Evolutionary conservation across 2,888 invertebrate genomes (phyloP), one percentile per base, ranked within the genome.

Genomic region (Chouioia cunea): DNA sequence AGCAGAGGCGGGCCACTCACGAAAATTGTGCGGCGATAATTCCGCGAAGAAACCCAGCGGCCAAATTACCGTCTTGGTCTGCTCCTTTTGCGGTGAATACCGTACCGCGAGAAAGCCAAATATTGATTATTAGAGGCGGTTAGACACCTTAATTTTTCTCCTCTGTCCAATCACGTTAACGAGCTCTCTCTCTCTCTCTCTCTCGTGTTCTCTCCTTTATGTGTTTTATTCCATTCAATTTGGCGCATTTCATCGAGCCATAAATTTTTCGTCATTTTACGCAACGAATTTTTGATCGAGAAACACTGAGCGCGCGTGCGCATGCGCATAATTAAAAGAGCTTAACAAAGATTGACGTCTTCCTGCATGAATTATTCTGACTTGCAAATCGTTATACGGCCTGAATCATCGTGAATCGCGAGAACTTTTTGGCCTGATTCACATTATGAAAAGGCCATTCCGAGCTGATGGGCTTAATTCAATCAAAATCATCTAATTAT

Each of bases 71-170:
- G 20, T 52, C 36, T 48, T 4, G 0, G 23, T 65, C 57, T 20
- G 16, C 27, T 20, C 16, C 8, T 52, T 20, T 20, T 8, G 18
- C 52, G 20, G 46, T 14, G 14, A n/a, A n/a, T n/a, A n/a, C n/a
- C 36, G 46, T 20, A 1, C 15, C 44, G 22, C 46, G 53, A 16
- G 43, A 50, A 68, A 52, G 60, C 50, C 46, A 72, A 68, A 62
- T 72, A 69, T 72, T 69, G 65, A 69, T 69, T 57, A 65, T 72
- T 72, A 72, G 62, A 56, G 46, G 48, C 50, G 27, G 52, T 65
- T 50, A 52, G 65, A 65, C 60, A 59, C 63, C 59, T 64, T 48
- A 18, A 43, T 54, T 52, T 60, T 62, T 71, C 64, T 36, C 16
- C 54, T 16, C 22, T 2, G 58, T 20, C 22, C 57, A 60, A 71